These are phyloP conservation scores for human DNA, from an alignment of 2,113 vertebrate genomes.

Conservation along the genomic window DNA sequence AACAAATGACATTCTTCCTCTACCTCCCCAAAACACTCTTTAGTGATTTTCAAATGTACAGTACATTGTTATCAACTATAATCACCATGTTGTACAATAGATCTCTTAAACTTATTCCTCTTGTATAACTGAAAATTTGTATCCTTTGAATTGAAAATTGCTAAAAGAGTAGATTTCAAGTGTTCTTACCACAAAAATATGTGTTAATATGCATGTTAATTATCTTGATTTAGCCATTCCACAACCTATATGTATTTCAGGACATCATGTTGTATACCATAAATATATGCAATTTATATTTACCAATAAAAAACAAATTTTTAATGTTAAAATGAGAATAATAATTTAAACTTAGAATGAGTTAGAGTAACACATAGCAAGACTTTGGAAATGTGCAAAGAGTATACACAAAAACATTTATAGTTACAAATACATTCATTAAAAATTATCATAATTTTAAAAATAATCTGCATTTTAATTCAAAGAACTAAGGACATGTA, in stretches of 20 bases:
- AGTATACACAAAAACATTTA: not conserved
- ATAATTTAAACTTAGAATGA: not conserved
- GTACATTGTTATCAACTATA: not conserved
- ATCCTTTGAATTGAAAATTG: not conserved
- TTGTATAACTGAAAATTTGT: not conserved
- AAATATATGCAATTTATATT: not conserved
- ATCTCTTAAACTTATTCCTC: not conserved
- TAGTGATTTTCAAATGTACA: not conserved
- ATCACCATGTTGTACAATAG: not conserved
- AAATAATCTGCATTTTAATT: not conserved
- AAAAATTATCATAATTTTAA: not conserved
- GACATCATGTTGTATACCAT: not conserved
- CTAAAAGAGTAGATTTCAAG: not conserved
- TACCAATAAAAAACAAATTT: not conserved
- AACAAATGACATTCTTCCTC: not conserved
- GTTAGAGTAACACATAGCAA: not conserved
- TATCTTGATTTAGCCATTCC: not conserved
- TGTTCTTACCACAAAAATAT: not conserved
- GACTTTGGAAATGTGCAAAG: not conserved
- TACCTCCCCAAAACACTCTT: not conserved
- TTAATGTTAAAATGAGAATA: not conserved
- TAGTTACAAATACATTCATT: not conserved
- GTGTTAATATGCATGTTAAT: not conserved
- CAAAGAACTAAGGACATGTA: not conserved
- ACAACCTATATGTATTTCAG: not conserved